phyloP scores from a whole-genome alignment of 2,888 invertebrate species.

The Chirona hameri region DNA sequence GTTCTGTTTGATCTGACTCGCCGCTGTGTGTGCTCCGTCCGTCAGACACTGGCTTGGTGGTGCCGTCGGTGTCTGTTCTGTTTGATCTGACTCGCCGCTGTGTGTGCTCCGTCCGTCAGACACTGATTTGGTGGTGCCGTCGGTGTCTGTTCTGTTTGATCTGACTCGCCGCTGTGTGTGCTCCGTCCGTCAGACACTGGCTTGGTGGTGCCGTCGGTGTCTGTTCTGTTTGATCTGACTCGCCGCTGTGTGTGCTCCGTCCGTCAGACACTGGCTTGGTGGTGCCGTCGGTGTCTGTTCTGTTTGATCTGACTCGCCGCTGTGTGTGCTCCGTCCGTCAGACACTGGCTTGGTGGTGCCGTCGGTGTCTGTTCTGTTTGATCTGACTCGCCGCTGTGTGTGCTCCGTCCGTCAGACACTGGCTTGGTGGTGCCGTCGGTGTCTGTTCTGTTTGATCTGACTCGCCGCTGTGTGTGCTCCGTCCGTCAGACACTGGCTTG shows the following conservation, averaged over 20 bases:
- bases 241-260: too few relatives aligned
- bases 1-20: too few relatives aligned
- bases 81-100: too few relatives aligned
- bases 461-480: too few relatives aligned
- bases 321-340: constrained; percentile 40
- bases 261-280: constrained; percentile 68
- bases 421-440: constrained; percentile 76
- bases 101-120: constrained; percentile 51
- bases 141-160: too few relatives aligned
- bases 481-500: constrained; percentile 65
- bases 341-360: constrained; percentile 80
- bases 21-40: constrained; percentile 28
- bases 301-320: too few relatives aligned
- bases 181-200: constrained; percentile 62
- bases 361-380: too few relatives aligned
- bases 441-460: too few relatives aligned
- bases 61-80: constrained; percentile 77
- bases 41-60: constrained; percentile 70
- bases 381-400: too few relatives aligned
- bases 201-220: constrained; percentile 71
- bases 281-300: constrained; percentile 75
- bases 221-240: too few relatives aligned
- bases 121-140: constrained; percentile 74
- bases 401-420: constrained; percentile 56
- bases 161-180: too few relatives aligned